phyloP scores from a whole-genome alignment of 2,888 invertebrate genomes.

The Mesorhabditis spiculigera region DNA sequence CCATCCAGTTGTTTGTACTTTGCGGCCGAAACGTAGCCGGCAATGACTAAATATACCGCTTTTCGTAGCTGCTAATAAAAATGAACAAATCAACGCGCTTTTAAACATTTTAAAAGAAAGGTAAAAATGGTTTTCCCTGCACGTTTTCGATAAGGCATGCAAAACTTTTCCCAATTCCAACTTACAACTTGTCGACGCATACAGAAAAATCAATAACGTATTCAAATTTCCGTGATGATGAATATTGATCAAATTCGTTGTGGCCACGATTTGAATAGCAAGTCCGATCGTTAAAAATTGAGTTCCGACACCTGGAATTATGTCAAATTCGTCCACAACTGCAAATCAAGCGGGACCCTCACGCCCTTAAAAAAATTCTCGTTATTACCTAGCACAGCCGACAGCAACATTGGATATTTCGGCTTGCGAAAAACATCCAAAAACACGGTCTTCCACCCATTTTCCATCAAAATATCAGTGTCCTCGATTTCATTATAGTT shows the following conservation, averaged over 20 bases:
- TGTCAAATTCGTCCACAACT: too few relatives aligned
- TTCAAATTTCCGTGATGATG: slow-evolving; percentile 64
- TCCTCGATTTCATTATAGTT: slow-evolving; percentile 44
- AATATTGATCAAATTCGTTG: slow-evolving; percentile 63
- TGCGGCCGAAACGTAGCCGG: slow-evolving; percentile 63
- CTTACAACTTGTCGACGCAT: slow-evolving; percentile 63
- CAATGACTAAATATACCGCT: slow-evolving; percentile 58
- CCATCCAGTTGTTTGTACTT: slow-evolving; percentile 63
- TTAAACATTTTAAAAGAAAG: too few relatives aligned
- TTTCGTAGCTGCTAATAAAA: neutral
- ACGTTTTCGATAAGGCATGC: too few relatives aligned
- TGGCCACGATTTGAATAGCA: slow-evolving; percentile 62
- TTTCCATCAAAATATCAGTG: slow-evolving; percentile 59
- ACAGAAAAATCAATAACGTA: slow-evolving; percentile 62
- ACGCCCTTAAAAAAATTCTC: neutral
- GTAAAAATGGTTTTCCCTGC: too few relatives aligned
- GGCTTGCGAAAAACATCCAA: slow-evolving; percentile 65
- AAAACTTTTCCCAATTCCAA: neutral
- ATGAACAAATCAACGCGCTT: neutral
- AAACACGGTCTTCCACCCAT: slow-evolving; percentile 65
- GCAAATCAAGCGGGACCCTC: neutral
- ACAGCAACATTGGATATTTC: slow-evolving; percentile 61
- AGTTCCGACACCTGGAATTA: slow-evolving; percentile 61
- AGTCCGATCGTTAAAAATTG: slow-evolving; percentile 63
- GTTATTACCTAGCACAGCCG: slow-evolving; percentile 62